phyloP scores from a whole-genome alignment of 92 coral and sea anemone species.

The Desmophyllum pertusum region DNA sequence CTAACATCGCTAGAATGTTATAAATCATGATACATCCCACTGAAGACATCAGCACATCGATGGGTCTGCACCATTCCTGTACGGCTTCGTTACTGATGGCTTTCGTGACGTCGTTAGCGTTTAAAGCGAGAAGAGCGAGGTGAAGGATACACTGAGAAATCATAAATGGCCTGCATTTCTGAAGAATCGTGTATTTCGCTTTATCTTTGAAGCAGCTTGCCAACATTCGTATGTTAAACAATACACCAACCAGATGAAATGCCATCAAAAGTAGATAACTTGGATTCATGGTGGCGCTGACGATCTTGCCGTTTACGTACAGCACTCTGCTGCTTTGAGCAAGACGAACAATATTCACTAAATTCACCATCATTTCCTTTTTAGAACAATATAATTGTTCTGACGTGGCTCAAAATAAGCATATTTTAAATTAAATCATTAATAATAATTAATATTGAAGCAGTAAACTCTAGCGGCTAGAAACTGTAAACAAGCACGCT shows the following conservation, averaged over 20 bases:
- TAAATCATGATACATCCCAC: neutral
- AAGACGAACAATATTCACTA: too few relatives aligned
- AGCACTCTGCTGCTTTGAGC: too few relatives aligned
- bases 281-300: neutral
- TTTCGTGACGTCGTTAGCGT: neutral
- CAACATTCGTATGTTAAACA: constrained; percentile 8
- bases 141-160: constrained; percentile 1
- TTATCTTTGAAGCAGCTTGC: constrained; percentile 23
- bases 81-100: neutral
- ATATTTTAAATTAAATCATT: too few relatives aligned
- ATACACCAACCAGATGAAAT: neutral
- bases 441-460: too few relatives aligned
- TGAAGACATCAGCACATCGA: neutral
- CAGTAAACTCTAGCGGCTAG: too few relatives aligned
- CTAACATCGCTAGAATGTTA: neutral
- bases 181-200: neutral
- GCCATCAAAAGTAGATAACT: neutral
- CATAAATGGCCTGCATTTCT: neutral
- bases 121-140: neutral
- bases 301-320: too few relatives aligned
- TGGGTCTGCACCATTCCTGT: neutral
- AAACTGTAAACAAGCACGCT: too few relatives aligned
- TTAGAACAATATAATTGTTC: too few relatives aligned
- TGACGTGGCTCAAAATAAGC: too few relatives aligned
- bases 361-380: too few relatives aligned